Base-by-base conservation (phyloP, 1,140 invertebrate species). In the Drosophila trapezifrons region DNA sequence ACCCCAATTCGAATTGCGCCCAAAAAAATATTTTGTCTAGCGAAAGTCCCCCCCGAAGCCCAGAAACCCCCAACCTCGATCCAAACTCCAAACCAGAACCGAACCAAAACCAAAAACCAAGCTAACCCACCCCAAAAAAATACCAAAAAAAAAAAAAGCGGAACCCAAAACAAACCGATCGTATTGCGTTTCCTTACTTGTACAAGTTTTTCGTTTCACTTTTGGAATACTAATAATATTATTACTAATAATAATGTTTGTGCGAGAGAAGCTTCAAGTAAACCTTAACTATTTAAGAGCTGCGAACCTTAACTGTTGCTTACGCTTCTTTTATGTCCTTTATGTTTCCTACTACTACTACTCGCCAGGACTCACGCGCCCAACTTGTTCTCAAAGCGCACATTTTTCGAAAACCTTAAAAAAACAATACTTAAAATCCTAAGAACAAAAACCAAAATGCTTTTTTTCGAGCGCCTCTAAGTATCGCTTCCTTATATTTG, bases 401-500 rank as follows among this genome's bases (percentile, higher is more conserved):
- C 49, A 32, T 10, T 35, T 71, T 70, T 45, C 66, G 25, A 54
- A 29, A 46, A 45, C 25, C 22, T 5, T 27, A 55, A 63, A 47
- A 67, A 35, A 38, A 63, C 71, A 56, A 52, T 0, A 42, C 27
- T 9, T 32, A 49, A 22, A 56, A 17, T 43, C 18, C 3, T n/a
- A 57, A 47, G 17, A 25, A 57, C n/a, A 29, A 27, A 47, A 46
- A 49, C 27, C n/a, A 10, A 47, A 74, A 74, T 58, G 76, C 56
- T 76, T 69, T 77, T 56, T 80, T 73, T 69, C 78, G 47, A 87
- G 51, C 83, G 82, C 82, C 75, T 75, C 37, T 47, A 84, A 67
- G 46, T 83, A 60, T 72, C 51, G 83, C 84, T 87, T 89, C 56
- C 67, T 89, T 87, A 64, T 86, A 67, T 85, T 84, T 86, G 76